A percentile compares a stretch with the other conserved stretches of the same genome.
phyloP scores from a whole-genome alignment of 2,113 vertebrate genomes.

The Psilopsiagon aymara region DNA sequence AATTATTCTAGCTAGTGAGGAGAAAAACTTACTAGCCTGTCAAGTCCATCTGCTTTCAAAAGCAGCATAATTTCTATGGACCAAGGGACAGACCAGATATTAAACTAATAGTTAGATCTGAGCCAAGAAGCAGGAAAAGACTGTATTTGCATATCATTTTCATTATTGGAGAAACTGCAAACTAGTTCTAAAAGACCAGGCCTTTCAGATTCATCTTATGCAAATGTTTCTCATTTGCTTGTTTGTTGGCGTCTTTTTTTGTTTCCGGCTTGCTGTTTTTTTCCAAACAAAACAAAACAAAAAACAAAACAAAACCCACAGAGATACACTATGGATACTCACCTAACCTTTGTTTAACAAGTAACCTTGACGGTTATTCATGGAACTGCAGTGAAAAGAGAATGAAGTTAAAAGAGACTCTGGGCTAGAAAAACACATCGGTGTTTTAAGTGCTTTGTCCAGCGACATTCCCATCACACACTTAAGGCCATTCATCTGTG shows the following conservation, averaged over 20 bases:
- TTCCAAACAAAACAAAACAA: accelerated
- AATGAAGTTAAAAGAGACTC: neutral
- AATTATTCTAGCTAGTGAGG: neutral
- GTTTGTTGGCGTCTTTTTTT: neutral
- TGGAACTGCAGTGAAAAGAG: neutral
- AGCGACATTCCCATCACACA: neutral
- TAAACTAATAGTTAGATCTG: neutral
- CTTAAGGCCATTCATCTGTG: neutral
- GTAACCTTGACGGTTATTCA: neutral
- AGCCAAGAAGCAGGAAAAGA: neutral
- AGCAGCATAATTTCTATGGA: neutral
- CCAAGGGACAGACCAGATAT: neutral
- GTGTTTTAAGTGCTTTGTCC: neutral
- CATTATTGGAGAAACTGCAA: neutral
- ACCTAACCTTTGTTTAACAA: neutral
- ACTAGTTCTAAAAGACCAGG: neutral
- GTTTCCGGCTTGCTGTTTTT: too few relatives aligned
- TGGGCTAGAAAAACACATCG: neutral
- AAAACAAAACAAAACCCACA: neutral
- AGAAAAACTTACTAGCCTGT: neutral
- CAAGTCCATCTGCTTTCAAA: neutral
- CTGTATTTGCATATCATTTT: neutral
- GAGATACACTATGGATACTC: neutral
- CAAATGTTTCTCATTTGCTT: neutral
- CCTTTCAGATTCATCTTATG: neutral